These are phyloP conservation scores for Sebastes miniatus DNA, from an alignment of 2,797 vertebrate species.

Conservation along the genomic window DNA sequence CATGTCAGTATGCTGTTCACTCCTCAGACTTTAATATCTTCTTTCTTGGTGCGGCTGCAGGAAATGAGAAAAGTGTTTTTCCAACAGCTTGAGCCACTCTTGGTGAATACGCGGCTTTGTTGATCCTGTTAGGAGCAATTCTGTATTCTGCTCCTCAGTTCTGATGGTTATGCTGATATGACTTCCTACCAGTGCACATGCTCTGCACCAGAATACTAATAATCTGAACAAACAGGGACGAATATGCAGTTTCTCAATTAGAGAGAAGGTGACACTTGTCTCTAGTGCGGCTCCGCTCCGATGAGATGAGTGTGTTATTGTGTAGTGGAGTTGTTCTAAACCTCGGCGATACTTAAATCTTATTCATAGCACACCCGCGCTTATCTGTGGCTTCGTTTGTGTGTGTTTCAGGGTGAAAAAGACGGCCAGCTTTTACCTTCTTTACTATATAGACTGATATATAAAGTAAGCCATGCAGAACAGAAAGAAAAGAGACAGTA, in stretches of 20 bases:
- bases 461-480: not conserved
- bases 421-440: not conserved
- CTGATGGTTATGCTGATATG: conserved; percentile 61
- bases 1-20: conserved; percentile 21
- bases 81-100: conserved; percentile 6
- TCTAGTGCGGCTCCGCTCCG: conserved; percentile 12
- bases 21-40: conserved; percentile 38
- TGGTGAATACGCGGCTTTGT: conserved; percentile 29
- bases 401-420: conserved; percentile 3
- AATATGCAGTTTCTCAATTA: conserved; percentile 48
- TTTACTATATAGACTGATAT: not conserved
- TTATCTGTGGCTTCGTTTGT: conserved; percentile 18
- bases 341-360: conserved; percentile 2
- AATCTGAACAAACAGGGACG: conserved; percentile 29
- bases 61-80: conserved; percentile 48
- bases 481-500: not conserved
- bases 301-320: conserved; percentile 15
- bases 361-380: not conserved
- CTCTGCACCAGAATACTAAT: conserved; percentile 54
- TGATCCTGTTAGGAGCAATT: conserved; percentile 33
- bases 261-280: conserved; percentile 48
- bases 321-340: conserved; percentile 8
- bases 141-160: conserved; percentile 52
- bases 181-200: conserved; percentile 40
- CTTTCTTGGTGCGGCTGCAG: conserved; percentile 22